These are phyloP conservation scores for Craniophora ligustri DNA, from an alignment of 2,888 invertebrate genomes.

Conservation along the genomic window DNA sequence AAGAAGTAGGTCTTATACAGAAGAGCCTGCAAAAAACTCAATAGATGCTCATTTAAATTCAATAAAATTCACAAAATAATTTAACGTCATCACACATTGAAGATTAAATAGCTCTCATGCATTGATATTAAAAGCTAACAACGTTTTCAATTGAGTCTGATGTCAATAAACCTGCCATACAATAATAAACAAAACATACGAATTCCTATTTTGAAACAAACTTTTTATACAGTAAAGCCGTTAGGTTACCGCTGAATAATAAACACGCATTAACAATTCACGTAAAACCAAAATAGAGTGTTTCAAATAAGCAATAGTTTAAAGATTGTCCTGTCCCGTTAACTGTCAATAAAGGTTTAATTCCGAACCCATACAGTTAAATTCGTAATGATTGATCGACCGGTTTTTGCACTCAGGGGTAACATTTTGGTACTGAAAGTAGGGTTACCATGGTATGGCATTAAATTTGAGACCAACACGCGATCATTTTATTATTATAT, in stretches of 20 bases:
- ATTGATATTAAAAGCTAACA: no score
- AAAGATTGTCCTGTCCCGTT: slow-evolving; percentile 23
- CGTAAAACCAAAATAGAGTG: slow-evolving; percentile 5
- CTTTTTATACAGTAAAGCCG: background rate
- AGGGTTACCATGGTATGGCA: slow-evolving; percentile 12
- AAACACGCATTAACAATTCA: slow-evolving; percentile 2
- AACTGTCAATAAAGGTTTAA: slow-evolving; percentile 70
- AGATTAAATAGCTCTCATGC: no score
- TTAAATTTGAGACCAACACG: no score
- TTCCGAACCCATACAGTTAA: slow-evolving; percentile 69
- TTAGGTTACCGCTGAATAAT: background rate
- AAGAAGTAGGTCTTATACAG: no score
- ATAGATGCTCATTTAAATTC: no score
- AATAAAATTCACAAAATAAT: no score
- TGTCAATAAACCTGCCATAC: slow-evolving; percentile 7
- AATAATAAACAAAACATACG: slow-evolving; percentile 3
- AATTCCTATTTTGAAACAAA: slow-evolving; percentile 1
- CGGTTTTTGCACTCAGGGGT: slow-evolving; percentile 61
- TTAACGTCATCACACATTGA: no score
- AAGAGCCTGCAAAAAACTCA: no score
- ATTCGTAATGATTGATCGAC: slow-evolving; percentile 80
- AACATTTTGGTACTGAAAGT: slow-evolving; percentile 41
- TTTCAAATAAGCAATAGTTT: slow-evolving; percentile 16
- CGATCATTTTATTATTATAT: no score
- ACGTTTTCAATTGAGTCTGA: background rate